These are phyloP conservation scores for Deilephila porcellus DNA, from an alignment of 2,888 invertebrate species.

Conservation along the genomic window DNA sequence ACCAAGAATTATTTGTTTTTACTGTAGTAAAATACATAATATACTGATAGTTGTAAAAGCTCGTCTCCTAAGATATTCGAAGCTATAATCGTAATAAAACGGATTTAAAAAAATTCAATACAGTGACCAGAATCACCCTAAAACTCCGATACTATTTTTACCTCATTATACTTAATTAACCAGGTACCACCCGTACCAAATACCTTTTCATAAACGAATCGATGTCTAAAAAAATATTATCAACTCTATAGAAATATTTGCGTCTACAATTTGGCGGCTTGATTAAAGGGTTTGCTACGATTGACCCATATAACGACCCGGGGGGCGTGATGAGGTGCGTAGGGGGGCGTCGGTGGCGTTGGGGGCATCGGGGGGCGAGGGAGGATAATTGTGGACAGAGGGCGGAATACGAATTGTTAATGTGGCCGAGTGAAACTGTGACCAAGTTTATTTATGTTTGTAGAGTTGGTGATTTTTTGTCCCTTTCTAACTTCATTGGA, in stretches of 20 bases:
- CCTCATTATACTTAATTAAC: too few species aligned
- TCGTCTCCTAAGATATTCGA: too few species aligned
- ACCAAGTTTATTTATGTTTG: slow-evolving; percentile 1
- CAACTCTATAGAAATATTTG: slow-evolving; percentile 27
- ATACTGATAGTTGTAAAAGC: too few species aligned
- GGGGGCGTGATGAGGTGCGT: slow-evolving; percentile 17
- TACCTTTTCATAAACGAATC: background rate
- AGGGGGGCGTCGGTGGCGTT: background rate
- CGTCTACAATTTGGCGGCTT: slow-evolving; percentile 34
- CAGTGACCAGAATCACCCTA: too few species aligned
- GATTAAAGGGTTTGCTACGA: slow-evolving; percentile 46
- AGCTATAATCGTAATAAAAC: too few species aligned
- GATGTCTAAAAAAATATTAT: background rate
- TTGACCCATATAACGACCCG: slow-evolving; percentile 40
- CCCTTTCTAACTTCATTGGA: background rate
- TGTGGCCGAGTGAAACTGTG: slow-evolving; percentile 25
- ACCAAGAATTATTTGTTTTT: too few species aligned
- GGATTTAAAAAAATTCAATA: too few species aligned
- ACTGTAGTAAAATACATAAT: too few species aligned
- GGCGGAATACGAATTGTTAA: slow-evolving; percentile 43
- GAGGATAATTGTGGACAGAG: slow-evolving; percentile 36
- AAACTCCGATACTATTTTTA: too few species aligned
- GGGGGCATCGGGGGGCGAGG: slow-evolving; percentile 25
- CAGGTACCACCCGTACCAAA: too few species aligned
- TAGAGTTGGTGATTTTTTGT: background rate